Percentiles rank a stretch among this genome's conserved stretches.
Evolutionary conservation across 2,888 invertebrate species (phyloP).

Genomic region (Biston stratarius): DNA sequence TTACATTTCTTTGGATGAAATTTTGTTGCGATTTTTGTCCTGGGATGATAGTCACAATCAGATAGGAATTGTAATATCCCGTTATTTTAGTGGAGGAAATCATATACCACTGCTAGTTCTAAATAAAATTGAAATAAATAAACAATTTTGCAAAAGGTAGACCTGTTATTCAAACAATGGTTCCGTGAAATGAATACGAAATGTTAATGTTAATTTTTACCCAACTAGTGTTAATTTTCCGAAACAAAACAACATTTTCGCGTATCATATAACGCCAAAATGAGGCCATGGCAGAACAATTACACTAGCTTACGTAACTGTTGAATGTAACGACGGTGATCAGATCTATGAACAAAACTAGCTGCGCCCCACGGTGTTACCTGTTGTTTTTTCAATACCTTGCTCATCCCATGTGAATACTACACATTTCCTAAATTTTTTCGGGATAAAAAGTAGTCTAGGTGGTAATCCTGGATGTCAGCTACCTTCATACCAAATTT

Average conservation of each 20-base stretch:
- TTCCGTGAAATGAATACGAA: slow-evolving; percentile 2
- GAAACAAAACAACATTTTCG: slow-evolving; percentile 23
- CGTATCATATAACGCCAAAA: slow-evolving; percentile 28
- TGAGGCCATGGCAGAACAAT: slow-evolving; percentile 22
- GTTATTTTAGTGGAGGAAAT: too few relatives aligned
- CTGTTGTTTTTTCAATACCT: too few relatives aligned
- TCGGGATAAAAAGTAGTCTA: too few relatives aligned
- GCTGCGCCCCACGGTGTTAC: too few relatives aligned
- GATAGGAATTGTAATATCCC: too few relatives aligned
- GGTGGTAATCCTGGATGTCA: too few relatives aligned
- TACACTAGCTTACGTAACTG: slow-evolving; percentile 16
- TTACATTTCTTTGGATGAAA: too few relatives aligned
- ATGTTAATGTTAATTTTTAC: slow-evolving; percentile 21
- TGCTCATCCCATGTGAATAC: too few relatives aligned
- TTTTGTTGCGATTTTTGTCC: too few relatives aligned
- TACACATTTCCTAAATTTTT: too few relatives aligned
- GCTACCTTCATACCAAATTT: too few relatives aligned
- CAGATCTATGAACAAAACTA: not conserved
- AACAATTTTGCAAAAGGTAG: not conserved
- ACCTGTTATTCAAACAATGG: slow-evolving; percentile 2
- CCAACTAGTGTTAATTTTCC: slow-evolving; percentile 15
- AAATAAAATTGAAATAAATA: not conserved
- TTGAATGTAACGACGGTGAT: slow-evolving; percentile 22
- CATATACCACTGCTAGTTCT: not conserved
- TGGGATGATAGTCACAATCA: too few relatives aligned